These are phyloP conservation scores for Gasteruption jaculator DNA, from an alignment of 2,888 invertebrate genomes.

Conservation along the genomic window DNA sequence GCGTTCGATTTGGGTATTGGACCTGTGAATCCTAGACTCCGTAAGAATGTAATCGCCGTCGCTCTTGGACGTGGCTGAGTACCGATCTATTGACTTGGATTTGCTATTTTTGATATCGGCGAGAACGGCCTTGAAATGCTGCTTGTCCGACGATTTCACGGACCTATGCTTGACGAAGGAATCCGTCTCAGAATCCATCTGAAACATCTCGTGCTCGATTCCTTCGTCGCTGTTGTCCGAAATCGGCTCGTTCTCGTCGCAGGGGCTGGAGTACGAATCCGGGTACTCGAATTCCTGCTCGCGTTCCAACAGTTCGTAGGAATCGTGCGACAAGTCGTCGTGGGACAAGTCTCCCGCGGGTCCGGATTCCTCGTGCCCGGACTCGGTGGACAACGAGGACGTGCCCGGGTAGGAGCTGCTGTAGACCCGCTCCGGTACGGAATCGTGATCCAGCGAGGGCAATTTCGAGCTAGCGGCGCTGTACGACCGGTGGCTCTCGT, in stretches of 20 bases:
- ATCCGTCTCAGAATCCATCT: slow-evolving; percentile 58
- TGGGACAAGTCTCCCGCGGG: slow-evolving; percentile 68
- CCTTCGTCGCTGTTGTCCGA: slow-evolving; percentile 48
- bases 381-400: slow-evolving; percentile 62
- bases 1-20: slow-evolving; percentile 43
- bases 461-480: slow-evolving; percentile 61
- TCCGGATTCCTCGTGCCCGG: slow-evolving; percentile 59
- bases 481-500: slow-evolving; percentile 64
- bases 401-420: slow-evolving; percentile 85
- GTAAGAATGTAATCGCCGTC: slow-evolving; percentile 33
- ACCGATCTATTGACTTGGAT: slow-evolving; percentile 40
- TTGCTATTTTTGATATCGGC: slow-evolving; percentile 37
- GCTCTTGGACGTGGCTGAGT: slow-evolving; percentile 29
- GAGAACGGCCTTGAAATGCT: slow-evolving; percentile 41
- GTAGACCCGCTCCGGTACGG: slow-evolving; percentile 68
- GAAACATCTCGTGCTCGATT: slow-evolving; percentile 71
- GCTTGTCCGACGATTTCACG: slow-evolving; percentile 37
- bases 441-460: slow-evolving; percentile 65
- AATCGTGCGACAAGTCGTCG: slow-evolving; percentile 84
- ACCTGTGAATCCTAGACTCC: slow-evolving; percentile 44
- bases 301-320: slow-evolving; percentile 79
- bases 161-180: slow-evolving; percentile 46
- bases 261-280: slow-evolving; percentile 47
- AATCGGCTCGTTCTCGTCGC: slow-evolving; percentile 38
- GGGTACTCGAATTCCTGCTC: slow-evolving; percentile 49